Percentiles rank a stretch among this genome's conserved stretches.
Evolutionary conservation across 1,140 invertebrate species (phyloP).

Genomic region (Ganaspis sp.): DNA sequence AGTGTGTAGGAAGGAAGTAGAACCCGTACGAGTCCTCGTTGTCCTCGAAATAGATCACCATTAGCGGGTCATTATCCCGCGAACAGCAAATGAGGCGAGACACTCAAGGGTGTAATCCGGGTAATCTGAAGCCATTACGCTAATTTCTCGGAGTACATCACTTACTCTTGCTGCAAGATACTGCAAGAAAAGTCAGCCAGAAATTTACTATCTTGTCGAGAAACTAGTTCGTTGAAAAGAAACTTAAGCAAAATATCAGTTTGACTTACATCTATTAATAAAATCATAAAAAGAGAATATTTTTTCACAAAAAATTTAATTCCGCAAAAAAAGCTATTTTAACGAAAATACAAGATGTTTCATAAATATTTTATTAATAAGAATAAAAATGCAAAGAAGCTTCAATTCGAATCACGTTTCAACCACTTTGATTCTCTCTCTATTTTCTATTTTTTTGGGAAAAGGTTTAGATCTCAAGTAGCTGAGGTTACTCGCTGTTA

Average conservation of each 20-base stretch:
- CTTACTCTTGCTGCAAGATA: conserved; percentile 5
- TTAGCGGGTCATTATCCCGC: conserved; percentile 46
- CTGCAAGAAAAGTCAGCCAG: not conserved
- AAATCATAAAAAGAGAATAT: no score
- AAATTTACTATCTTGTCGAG: not conserved
- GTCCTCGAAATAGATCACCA: conserved; percentile 46
- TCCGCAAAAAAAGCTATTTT: no score
- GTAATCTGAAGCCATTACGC: conserved; percentile 44
- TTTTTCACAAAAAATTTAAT: no score
- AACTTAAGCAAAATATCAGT: not conserved
- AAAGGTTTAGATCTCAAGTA: no score
- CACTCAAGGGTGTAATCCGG: conserved; percentile 45
- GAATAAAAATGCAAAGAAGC: no score
- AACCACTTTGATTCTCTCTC: no score
- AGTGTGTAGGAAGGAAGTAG: not conserved
- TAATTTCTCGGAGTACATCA: conserved; percentile 46
- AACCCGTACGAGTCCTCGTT: conserved; percentile 11
- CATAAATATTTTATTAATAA: no score
- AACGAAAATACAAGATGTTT: no score
- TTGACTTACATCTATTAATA: no score
- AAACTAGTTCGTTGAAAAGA: not conserved
- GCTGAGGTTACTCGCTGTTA: no score
- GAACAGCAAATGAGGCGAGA: conserved; percentile 46
- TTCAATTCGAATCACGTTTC: no score
- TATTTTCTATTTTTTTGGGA: no score